Evolutionary conservation across 2,797 vertebrate species (phyloP).

Genomic region (Champsocephalus gunnari): DNA sequence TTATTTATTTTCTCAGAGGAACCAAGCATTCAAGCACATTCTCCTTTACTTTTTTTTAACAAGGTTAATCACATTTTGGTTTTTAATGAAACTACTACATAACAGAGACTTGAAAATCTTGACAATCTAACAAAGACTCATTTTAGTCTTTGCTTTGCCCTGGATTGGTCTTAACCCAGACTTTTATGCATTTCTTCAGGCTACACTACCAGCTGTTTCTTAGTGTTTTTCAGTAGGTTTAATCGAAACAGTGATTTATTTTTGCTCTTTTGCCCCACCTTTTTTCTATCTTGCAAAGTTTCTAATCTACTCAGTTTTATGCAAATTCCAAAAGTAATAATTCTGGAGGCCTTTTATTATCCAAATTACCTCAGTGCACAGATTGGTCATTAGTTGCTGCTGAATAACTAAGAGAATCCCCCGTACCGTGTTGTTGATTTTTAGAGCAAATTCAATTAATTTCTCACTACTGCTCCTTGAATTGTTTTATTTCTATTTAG

Average conservation of each 20-base stretch:
- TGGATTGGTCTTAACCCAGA: conserved; percentile 20
- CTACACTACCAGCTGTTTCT: conserved; percentile 27
- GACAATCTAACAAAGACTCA: conserved; percentile 6
- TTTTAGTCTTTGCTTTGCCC: conserved; percentile 40
- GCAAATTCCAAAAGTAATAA: conserved; percentile 20
- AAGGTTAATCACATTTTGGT: conserved; percentile 37
- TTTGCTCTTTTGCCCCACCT: conserved; percentile 16
- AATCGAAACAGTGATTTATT: conserved; percentile 21
- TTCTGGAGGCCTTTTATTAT: conserved; percentile 40
- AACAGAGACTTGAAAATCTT: conserved; percentile 40
- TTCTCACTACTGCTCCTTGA: conserved; percentile 29
- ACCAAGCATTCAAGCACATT: conserved; percentile 24
- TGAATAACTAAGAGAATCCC: conserved; percentile 40
- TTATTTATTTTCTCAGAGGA: conserved; percentile 18
- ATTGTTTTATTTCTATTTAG: conserved; percentile 26
- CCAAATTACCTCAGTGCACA: conserved; percentile 40
- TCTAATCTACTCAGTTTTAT: conserved; percentile 51
- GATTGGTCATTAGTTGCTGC: conserved; percentile 33
- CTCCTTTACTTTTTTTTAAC: conserved; percentile 17
- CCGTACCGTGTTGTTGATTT: conserved; percentile 44
- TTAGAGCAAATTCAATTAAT: conserved; percentile 38
- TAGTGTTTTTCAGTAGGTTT: conserved; percentile 34
- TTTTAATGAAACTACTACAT: conserved; percentile 30
- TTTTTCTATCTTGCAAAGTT: conserved; percentile 5
- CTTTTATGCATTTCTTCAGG: conserved; percentile 23